Evolutionary conservation across 2,797 vertebrate genomes (phyloP).

Genomic region (Tinamus major): DNA sequence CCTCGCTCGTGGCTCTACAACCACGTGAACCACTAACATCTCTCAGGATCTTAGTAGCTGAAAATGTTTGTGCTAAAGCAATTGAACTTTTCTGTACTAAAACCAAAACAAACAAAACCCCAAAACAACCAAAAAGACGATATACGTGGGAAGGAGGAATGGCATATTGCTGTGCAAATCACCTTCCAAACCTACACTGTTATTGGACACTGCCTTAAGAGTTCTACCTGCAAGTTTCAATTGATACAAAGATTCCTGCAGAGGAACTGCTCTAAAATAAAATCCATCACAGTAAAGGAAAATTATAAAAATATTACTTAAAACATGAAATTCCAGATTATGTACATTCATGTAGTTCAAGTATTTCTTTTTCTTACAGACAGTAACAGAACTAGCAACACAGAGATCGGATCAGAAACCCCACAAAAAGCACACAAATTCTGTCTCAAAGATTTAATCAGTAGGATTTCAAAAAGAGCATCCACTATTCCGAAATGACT

Average conservation of each 20-base stretch:
- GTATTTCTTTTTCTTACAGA: background rate
- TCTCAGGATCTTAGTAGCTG: background rate
- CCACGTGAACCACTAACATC: background rate
- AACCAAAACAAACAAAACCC: background rate
- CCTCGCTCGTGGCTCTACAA: background rate
- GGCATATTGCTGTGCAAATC: background rate
- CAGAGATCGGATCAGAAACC: background rate
- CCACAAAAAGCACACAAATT: background rate
- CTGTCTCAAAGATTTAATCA: constrained; percentile 25
- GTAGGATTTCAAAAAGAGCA: background rate
- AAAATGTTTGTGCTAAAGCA: background rate
- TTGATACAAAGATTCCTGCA: background rate
- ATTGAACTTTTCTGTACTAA: background rate
- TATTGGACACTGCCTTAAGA: background rate
- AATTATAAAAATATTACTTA: background rate
- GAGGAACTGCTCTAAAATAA: background rate
- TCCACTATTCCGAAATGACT: constrained; percentile 1
- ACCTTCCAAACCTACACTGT: background rate
- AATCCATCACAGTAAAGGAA: background rate
- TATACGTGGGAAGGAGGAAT: background rate
- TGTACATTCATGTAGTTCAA: background rate
- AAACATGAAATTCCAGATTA: background rate
- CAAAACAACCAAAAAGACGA: background rate
- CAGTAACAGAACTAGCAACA: background rate
- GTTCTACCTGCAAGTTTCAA: background rate